Conservation (phyloP, 2,888 invertebrate species). For the Drosophila neoperkinsi region DNA sequence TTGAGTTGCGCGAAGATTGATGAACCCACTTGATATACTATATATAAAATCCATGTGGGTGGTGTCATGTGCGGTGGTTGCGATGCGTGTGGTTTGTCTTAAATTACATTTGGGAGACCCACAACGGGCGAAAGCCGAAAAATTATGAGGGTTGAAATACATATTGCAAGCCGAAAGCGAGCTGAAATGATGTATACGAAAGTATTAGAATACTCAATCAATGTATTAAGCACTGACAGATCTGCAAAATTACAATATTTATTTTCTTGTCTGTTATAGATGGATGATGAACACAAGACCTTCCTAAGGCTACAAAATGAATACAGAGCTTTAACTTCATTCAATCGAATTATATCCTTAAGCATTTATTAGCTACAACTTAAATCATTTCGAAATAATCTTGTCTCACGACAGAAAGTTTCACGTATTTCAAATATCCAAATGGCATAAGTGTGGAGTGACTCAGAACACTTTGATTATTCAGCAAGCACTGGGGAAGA, state of each 20-base stretch:
- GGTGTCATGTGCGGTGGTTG: slow-evolving; percentile 4
- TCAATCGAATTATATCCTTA: background rate
- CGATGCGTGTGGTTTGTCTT: slow-evolving; percentile 22
- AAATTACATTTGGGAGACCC: slow-evolving; percentile 54
- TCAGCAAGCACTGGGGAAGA: no score
- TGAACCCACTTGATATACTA: slow-evolving; percentile 50
- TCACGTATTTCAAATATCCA: background rate
- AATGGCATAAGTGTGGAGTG: background rate
- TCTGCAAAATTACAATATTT: slow-evolving; percentile 23
- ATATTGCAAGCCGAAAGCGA: slow-evolving; percentile 2
- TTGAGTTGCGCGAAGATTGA: slow-evolving; percentile 62
- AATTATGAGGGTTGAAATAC: slow-evolving; percentile 29
- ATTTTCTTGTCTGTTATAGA: background rate
- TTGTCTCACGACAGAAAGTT: background rate
- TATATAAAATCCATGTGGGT: slow-evolving; percentile 18
- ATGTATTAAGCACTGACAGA: slow-evolving; percentile 40
- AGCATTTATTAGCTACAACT: background rate
- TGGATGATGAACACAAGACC: background rate
- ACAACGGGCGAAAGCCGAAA: slow-evolving; percentile 3
- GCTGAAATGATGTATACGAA: slow-evolving; percentile 36
- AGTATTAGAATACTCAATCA: slow-evolving; percentile 49
- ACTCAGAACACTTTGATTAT: no score
- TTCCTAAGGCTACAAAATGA: no score
- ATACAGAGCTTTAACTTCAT: background rate
- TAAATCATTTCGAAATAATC: background rate